phyloP scores from a whole-genome alignment of 2,797 vertebrate genomes.

The Leptoclinus maculatus region DNA sequence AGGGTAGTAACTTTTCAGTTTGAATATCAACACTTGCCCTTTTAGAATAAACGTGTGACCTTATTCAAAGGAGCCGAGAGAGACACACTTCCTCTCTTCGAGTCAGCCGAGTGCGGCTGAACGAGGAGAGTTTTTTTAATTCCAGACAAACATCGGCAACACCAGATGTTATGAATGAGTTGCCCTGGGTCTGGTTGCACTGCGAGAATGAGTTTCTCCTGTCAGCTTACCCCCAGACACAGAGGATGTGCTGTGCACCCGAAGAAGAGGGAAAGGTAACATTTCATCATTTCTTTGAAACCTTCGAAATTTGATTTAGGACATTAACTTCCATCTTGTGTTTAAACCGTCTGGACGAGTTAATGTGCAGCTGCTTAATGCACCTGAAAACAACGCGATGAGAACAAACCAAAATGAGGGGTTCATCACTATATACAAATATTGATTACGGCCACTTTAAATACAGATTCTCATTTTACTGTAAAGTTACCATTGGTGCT shows the following conservation, averaged over 20 bases:
- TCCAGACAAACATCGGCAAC: constrained; percentile 10
- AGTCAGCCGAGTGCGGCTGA: constrained; percentile 14
- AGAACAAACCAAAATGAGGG: not conserved
- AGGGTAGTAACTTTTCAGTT: constrained; percentile 49
- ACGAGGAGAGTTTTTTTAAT: not conserved
- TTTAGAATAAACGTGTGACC: constrained; percentile 59
- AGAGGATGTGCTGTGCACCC: not conserved
- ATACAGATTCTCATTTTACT: no score
- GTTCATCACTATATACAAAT: not conserved
- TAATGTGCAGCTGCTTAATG: not conserved
- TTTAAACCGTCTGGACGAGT: not conserved
- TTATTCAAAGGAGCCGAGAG: constrained; percentile 56
- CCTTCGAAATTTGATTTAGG: not conserved
- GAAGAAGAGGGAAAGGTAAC: not conserved
- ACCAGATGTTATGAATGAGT: constrained; percentile 19
- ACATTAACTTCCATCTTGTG: not conserved
- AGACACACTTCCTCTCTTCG: constrained; percentile 56
- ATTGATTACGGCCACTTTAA: not conserved
- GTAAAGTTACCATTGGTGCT: no score
- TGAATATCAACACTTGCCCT: constrained; percentile 71
- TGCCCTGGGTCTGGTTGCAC: constrained; percentile 19
- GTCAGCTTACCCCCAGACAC: constrained; percentile 5
- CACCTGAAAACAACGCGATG: not conserved
- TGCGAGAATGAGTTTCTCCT: constrained; percentile 19
- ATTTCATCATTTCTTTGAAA: constrained; percentile 2